Conservation (phyloP, 1,140 invertebrate species). For the Platorchestia sp. region DNA sequence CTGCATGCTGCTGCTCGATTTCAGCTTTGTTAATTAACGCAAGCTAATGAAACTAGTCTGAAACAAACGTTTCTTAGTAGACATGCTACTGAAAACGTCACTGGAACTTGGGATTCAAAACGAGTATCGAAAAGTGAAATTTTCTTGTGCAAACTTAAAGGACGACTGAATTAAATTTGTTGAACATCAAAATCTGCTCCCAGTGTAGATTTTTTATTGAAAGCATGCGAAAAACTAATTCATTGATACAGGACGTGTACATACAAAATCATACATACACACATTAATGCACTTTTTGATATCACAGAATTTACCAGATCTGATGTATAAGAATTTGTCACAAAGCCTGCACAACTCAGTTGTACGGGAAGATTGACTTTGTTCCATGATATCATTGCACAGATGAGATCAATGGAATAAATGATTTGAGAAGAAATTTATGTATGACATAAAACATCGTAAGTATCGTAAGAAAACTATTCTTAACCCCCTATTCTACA, state of each 20-base stretch:
- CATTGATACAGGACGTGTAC: neutral
- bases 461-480: too few relatives aligned
- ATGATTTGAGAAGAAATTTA: too few relatives aligned
- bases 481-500: too few relatives aligned
- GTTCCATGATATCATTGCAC: too few relatives aligned
- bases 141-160: neutral
- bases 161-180: neutral
- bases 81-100: too few relatives aligned
- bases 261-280: neutral
- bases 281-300: neutral
- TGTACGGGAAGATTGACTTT: too few relatives aligned
- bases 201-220: neutral
- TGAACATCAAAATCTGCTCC: neutral
- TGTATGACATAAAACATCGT: too few relatives aligned
- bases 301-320: neutral
- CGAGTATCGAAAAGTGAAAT: neutral
- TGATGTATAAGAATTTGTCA: neutral
- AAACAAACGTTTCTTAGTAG: too few relatives aligned
- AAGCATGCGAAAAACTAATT: neutral
- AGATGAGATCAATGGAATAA: too few relatives aligned
- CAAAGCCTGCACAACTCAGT: too few relatives aligned
- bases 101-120: neutral
- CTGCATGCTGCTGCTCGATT: too few relatives aligned
- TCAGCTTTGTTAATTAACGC: neutral
- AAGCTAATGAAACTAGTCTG: too few relatives aligned